Percentiles rank a stretch among this genome's conserved stretches.
Conservation (phyloP, 2,113 vertebrate genomes). For the Microcebus murinus region DNA sequence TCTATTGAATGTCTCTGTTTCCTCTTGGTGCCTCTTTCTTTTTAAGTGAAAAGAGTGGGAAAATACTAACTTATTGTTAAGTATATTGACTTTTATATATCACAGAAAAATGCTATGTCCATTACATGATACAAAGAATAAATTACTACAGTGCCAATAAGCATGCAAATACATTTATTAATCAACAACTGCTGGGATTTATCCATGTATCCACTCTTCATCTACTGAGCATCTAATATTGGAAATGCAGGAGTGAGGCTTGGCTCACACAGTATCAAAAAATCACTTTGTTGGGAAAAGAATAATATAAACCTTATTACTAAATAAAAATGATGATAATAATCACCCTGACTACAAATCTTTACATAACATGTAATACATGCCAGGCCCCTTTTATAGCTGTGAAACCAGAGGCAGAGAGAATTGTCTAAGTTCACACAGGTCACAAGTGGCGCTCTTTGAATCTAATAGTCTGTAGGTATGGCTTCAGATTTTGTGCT, state of each 20-base stretch:
- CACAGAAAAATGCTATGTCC: neutral
- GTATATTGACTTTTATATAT: neutral
- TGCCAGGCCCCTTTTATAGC: neutral
- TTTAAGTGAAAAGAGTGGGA: neutral
- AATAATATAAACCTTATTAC: neutral
- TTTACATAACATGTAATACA: neutral
- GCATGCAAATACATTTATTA: neutral
- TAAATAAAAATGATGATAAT: neutral
- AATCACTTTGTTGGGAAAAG: neutral
- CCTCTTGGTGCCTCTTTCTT: neutral
- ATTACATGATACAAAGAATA: neutral
- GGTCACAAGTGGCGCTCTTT: neutral
- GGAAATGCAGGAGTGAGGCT: neutral
- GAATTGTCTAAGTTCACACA: neutral
- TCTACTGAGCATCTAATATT: neutral
- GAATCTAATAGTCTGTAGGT: neutral
- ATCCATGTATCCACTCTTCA: neutral
- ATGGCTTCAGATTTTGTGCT: neutral
- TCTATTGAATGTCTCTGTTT: neutral
- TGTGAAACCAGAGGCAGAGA: neutral
- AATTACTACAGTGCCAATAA: neutral
- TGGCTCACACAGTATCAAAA: neutral
- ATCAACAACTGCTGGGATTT: neutral
- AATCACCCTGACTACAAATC: neutral
- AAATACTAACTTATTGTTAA: slow-evolving; percentile 5